Evolutionary conservation across 2,113 vertebrate species (phyloP).

Genomic region (Ophiodon elongatus): DNA sequence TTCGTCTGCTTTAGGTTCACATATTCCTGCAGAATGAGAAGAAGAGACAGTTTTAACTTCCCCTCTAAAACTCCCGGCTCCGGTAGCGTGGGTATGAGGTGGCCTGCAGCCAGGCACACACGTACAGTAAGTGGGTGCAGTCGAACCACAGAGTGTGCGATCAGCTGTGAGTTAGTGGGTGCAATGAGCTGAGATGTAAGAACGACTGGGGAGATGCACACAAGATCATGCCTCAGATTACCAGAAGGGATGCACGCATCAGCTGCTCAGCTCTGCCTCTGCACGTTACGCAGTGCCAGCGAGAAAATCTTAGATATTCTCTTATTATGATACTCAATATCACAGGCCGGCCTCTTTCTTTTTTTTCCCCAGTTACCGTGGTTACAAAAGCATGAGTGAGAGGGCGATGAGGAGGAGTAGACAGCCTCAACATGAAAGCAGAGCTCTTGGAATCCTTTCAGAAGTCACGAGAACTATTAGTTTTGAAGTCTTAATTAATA

Average conservation of each 20-base stretch:
- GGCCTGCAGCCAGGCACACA: constrained; percentile 52
- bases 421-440: constrained; percentile 24
- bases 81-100: constrained; percentile 51
- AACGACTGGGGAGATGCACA: constrained; percentile 52
- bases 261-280: constrained; percentile 36
- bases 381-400: constrained; percentile 62
- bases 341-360: constrained; percentile 10
- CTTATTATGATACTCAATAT: constrained; percentile 30
- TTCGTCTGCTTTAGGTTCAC: constrained; percentile 29
- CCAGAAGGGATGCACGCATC: constrained; percentile 39
- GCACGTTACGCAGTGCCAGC: constrained; percentile 27
- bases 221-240: constrained; percentile 56
- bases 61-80: constrained; percentile 48
- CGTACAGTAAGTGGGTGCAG: constrained; percentile 60
- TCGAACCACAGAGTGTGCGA: constrained; percentile 41
- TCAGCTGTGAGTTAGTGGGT: constrained; percentile 68
- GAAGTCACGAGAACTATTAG: constrained; percentile 9
- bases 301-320: constrained; percentile 41
- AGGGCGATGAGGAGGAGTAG: constrained; percentile 34
- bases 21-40: constrained; percentile 65
- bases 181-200: constrained; percentile 58
- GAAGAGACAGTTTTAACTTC: constrained; percentile 56
- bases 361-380: constrained; percentile 59
- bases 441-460: constrained; percentile 20
- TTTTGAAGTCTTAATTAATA: constrained; percentile 18